Base-by-base conservation (phyloP, 2,797 vertebrate genomes). In the Merluccius polli region DNA sequence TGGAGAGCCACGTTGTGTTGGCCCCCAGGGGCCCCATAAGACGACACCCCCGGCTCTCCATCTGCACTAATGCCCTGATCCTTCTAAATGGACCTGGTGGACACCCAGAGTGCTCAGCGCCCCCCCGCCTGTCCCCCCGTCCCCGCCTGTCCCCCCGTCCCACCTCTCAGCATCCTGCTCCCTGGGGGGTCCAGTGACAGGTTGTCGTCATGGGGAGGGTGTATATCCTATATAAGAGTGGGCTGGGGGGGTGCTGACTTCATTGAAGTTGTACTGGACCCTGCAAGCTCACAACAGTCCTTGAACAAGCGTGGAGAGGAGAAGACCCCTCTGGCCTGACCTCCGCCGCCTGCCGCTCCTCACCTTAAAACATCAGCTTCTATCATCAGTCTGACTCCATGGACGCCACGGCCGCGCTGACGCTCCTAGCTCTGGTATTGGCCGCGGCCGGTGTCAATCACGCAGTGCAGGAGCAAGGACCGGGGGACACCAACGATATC, bases 371-470 rank as follows among this genome's bases (percentile, higher is more conserved):
- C 11, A 35, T 72, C 38, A 15, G 76, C 81, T 72, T 76, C 75
- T 44, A 75, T 75, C 72, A 72, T 18, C 1, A 72, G 38, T 65
- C 69, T 73, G 44, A 75, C 63, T 12, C 63, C 80, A 94, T 94
- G 93, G 92, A 93, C 79, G 84, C 71, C n/a, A 24, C 90, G 29
- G 81, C 88, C 35, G 79, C 85, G n/a, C 86, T 87, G 75, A 89
- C 89, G 78, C 75, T 94, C 63, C 84, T 94, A 70, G 90, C 86
- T 30, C 79, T 93, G 77, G 73, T 91, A 6, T 52, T 93, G 88
- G 86, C 87, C 21, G 75, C 90, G 89, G 87, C 90, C 29, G 90
- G 91, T 52, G 75, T 91, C 83, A 86, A 86, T 70, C 90, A 82
- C 18, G 85, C 90, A 79, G 83, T 93, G 78, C 91, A 85, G 69